phyloP scores from a whole-genome alignment of 2,888 invertebrate genomes.

The Stratiomys singularior region DNA sequence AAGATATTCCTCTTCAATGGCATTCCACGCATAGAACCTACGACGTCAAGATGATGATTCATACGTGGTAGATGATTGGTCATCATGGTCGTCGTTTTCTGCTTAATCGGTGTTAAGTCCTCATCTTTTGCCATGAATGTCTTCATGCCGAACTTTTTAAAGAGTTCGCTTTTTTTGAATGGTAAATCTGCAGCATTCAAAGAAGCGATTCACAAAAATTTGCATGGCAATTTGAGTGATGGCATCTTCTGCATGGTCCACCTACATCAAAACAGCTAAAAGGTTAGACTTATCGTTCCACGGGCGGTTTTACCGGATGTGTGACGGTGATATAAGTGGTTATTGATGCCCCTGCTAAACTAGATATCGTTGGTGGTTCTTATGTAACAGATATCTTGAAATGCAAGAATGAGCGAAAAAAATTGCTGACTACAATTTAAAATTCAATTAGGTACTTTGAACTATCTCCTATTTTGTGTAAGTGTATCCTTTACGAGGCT shows the following conservation, averaged over 20 bases:
- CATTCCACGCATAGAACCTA: background rate
- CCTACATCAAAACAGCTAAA: background rate
- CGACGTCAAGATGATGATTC: conserved; percentile 1
- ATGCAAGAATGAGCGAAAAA: too few relatives aligned
- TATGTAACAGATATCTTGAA: too few relatives aligned
- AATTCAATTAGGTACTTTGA: too few relatives aligned
- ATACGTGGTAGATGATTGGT: conserved; percentile 10
- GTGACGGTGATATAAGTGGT: too few relatives aligned
- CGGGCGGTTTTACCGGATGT: background rate
- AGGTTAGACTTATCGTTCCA: background rate
- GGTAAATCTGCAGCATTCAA: background rate
- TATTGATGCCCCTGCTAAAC: too few relatives aligned
- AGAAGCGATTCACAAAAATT: background rate
- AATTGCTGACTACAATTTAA: too few relatives aligned
- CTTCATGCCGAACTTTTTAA: background rate
- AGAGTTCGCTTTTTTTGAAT: background rate
- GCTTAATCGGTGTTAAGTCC: background rate
- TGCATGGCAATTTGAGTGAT: background rate
- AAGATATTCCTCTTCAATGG: background rate
- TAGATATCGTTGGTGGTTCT: too few relatives aligned
- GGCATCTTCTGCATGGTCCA: background rate
- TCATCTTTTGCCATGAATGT: background rate
- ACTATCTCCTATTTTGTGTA: too few relatives aligned
- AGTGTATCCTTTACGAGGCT: too few relatives aligned
- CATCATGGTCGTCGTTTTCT: background rate